Base-by-base conservation (phyloP, 2,797 vertebrate genomes). In the Anableps anableps region DNA sequence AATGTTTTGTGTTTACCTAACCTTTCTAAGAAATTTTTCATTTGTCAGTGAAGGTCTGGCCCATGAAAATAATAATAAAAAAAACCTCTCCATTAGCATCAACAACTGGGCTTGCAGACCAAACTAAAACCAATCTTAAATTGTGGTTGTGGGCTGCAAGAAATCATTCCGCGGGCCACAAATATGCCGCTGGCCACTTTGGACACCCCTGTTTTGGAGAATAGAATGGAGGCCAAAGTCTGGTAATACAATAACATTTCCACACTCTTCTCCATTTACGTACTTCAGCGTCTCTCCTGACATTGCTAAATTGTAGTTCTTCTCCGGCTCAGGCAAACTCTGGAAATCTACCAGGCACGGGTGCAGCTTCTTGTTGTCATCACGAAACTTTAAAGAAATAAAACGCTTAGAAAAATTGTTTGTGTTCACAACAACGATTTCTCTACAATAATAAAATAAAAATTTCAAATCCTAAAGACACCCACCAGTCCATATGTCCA, bases 201-300 rank as follows among this genome's bases (percentile, higher is more conserved):
- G 38, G 23, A 26, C 38, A 43, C 11, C 5, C 26, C 1, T 29
- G 14, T 45, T 45, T 71, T 71, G 17, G 21, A 26, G 26, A 23
- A 11, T 26, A 26, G 36, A 68, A n/a, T 70, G n/a, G 1, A 14
- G 10, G 14, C 26, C 10, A 43, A 70, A 70, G 38, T 43, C 23
- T n/a, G 23, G 38, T 26, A 68, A 68, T 26, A 26, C 9, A 26
- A 23, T 23, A 2, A 68, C 10, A 26, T 38, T 68, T 26, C 21
- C 36, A 26, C 36, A 68, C 19, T 19, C 19, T 41, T 23, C 10
- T 23, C 26, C n/a, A 17, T 36, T 75, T 47, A 84, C 97, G 91
- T 91, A 99, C 98, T 99, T 99, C 48, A 99, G 96, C 0, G 98
- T 98, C 91, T 99, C 98, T 81, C 97, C 98, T 0, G 97, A 98